Percentiles rank a stretch among this genome's conserved stretches.
Conservation (phyloP, 1,140 invertebrate species). For the Pseudomyrmex concolor region DNA sequence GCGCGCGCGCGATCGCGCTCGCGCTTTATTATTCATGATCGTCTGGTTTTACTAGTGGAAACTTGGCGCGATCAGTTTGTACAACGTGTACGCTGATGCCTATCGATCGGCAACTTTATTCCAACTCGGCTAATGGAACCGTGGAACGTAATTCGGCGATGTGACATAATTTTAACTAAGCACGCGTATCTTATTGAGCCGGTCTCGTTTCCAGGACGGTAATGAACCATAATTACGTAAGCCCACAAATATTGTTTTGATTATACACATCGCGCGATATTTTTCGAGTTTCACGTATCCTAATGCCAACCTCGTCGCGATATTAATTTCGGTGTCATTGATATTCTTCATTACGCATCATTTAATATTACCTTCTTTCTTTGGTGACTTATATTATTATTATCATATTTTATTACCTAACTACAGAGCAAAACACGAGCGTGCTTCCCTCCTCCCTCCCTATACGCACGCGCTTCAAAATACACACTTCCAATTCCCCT, state of each 20-base stretch:
- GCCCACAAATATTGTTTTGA: conserved; percentile 79
- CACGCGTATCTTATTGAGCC: conserved; percentile 65
- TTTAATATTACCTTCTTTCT: conserved; percentile 43
- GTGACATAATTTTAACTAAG: conserved; percentile 75
- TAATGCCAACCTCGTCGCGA: conserved; percentile 55
- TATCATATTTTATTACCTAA: conserved; percentile 63
- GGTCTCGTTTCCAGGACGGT: conserved; percentile 67
- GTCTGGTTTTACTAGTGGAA: conserved; percentile 43
- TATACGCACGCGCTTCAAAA: background rate
- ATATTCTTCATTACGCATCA: conserved; percentile 62
- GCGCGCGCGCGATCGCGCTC: background rate
- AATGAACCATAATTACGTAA: conserved; percentile 80
- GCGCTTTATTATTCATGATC: conserved; percentile 61
- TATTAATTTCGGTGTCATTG: conserved; percentile 60
- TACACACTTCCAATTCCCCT: conserved; percentile 35
- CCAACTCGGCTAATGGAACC: conserved; percentile 78
- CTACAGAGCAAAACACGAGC: background rate
- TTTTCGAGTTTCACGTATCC: conserved; percentile 51
- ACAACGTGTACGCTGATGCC: conserved; percentile 45
- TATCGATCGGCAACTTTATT: conserved; percentile 77
- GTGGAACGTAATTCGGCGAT: conserved; percentile 73
- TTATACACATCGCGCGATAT: conserved; percentile 67
- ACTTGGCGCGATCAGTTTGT: conserved; percentile 61
- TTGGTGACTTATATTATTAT: conserved; percentile 26
- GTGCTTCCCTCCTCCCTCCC: background rate